Base-by-base conservation (phyloP, 2,888 invertebrate genomes). In the Spatulosminthurus flaviceps region DNA sequence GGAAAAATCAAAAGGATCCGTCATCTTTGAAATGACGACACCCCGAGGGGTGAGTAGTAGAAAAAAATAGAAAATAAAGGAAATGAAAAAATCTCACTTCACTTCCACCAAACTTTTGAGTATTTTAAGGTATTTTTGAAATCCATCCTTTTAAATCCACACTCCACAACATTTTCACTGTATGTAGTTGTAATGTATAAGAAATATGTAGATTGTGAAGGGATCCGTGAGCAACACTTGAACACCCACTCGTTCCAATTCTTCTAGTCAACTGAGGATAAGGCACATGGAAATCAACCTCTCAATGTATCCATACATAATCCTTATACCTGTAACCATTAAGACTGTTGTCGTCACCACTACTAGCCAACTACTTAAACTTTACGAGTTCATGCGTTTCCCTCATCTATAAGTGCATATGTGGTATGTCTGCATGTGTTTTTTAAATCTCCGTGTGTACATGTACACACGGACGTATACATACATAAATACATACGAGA, bases 1-100 rank as follows among this genome's bases (percentile, higher is more conserved):
- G 9, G 74, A 74, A 22, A 79, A 79, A 79, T 79, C 79, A 74
- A 79, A 79, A 21, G 79, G 79, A 51, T 79, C 79, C 67, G 79
- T 34, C 79, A 79, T 79, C 24, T 28, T 67, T n/a, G n/a, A 51
- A 16, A 28, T 26, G 28, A 74, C 64, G 64, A 22, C 2, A 24
- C n/a, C n/a, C n/a, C n/a, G 24, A 60, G 64, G 64, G 22, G 21
- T 22, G 26, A 64, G 24, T 11, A 11, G 1, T 4, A 9, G n/a
- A 26, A 64, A 22, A 1, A 22, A n/a, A n/a, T n/a, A n/a, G n/a
- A n/a, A 64, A 64, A 11, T 22, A 26, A 64, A 64, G 24, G 21
- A 26, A 26, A 26, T 19, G 24, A 26, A 13, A 26, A 16, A 61
- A 61, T 28, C 34, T 19, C 41, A 21, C n/a, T 67, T 67, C 67